phyloP scores from a whole-genome alignment of 2,797 vertebrate species.

The Tapirus indicus region DNA sequence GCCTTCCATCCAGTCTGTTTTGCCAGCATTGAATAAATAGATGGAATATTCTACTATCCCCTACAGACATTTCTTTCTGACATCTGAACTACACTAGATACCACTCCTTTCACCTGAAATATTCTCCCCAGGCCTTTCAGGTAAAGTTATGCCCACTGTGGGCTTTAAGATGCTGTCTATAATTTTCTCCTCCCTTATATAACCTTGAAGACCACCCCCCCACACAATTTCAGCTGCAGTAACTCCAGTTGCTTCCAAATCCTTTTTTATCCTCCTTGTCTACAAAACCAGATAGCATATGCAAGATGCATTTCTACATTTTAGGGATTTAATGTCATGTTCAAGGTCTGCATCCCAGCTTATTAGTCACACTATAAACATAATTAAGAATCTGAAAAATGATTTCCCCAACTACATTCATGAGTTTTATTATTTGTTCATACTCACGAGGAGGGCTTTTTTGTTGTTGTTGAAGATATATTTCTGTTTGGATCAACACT shows the following conservation, averaged over 20 bases:
- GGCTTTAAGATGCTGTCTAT: not conserved
- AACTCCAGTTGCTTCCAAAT: not conserved
- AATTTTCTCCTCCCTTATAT: not conserved
- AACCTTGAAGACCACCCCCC: not conserved
- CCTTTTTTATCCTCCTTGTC: not conserved
- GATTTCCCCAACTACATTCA: not conserved
- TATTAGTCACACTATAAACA: not conserved
- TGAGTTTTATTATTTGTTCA: slow-evolving; percentile 12
- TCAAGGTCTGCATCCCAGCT: not conserved
- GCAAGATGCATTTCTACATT: not conserved
- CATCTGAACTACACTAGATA: not conserved
- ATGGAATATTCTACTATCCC: not conserved
- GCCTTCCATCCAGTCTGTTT: not conserved
- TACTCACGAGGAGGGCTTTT: not conserved
- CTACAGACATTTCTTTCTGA: not conserved
- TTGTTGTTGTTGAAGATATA: not conserved
- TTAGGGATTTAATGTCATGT: not conserved
- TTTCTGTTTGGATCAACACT: not conserved
- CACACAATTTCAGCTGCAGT: not conserved
- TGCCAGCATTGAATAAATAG: not conserved
- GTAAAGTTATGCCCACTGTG: not conserved
- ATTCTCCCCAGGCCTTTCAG: not conserved
- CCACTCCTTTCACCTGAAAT: not conserved
- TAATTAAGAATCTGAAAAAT: not conserved
- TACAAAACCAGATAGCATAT: not conserved